Evolutionary conservation across 2,888 invertebrate genomes (phyloP).

Genomic region (Syrista parreyssii): DNA sequence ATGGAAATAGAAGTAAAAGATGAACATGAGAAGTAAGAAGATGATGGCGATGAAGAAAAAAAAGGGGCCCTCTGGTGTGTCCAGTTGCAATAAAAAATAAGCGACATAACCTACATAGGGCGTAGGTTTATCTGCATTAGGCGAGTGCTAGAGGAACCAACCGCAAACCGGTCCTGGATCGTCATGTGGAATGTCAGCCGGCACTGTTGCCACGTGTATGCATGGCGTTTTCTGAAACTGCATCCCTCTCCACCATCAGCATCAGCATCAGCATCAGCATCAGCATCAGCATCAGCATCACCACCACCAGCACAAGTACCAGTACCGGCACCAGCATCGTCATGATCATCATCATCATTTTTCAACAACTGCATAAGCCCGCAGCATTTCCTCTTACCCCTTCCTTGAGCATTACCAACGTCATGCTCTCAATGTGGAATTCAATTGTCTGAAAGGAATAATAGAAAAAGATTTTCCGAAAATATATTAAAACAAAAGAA

Average conservation of each 20-base stretch:
- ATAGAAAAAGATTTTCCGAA: neutral
- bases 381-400: neutral
- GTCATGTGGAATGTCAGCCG: conserved; percentile 48
- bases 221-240: conserved; percentile 48
- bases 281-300: neutral
- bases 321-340: neutral
- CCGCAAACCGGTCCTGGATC: conserved; percentile 51
- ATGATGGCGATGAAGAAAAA: neutral
- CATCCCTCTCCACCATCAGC: conserved; percentile 29
- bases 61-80: conserved; percentile 2
- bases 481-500: neutral
- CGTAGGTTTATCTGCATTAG: conserved; percentile 46
- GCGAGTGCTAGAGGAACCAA: conserved; percentile 48
- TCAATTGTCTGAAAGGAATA: neutral
- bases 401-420: neutral
- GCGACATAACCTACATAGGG: conserved; percentile 40
- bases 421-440: neutral
- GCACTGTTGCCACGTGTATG: conserved; percentile 47
- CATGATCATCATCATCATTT: neutral
- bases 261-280: neutral
- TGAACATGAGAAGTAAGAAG: neutral
- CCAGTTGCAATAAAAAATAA: conserved; percentile 45
- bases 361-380: neutral
- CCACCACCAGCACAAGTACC: neutral
- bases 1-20: neutral